phyloP scores from a whole-genome alignment of 2,113 vertebrate species.

The Rhinolophus ferrumequinum region DNA sequence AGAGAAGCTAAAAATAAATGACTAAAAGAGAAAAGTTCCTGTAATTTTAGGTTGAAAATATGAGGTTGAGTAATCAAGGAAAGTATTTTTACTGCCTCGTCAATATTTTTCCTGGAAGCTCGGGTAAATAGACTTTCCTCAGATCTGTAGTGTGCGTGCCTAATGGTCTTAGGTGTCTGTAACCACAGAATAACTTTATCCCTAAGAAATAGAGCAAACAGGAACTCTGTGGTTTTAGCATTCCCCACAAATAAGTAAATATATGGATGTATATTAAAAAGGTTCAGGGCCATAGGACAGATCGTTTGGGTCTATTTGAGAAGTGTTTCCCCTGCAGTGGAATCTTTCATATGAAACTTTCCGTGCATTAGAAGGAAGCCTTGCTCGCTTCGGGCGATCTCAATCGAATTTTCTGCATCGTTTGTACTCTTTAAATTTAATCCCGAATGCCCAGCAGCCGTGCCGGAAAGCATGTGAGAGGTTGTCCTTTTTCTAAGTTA shows the following conservation, averaged over 20 bases:
- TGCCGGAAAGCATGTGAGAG: slow-evolving; percentile 52
- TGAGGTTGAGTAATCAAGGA: slow-evolving; percentile 88
- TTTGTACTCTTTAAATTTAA: slow-evolving; percentile 60
- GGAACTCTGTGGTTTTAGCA: slow-evolving; percentile 86
- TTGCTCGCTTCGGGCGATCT: slow-evolving; percentile 53
- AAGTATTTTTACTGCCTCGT: slow-evolving; percentile 91
- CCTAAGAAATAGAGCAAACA: slow-evolving; percentile 87
- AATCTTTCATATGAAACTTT: slow-evolving; percentile 71
- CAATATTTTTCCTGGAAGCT: slow-evolving; percentile 92
- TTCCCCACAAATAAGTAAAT: slow-evolving; percentile 82
- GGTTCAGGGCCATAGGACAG: slow-evolving; percentile 73
- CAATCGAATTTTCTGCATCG: slow-evolving; percentile 69
- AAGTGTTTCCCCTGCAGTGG: slow-evolving; percentile 65
- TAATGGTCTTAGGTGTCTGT: slow-evolving; percentile 86
- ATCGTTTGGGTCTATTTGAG: slow-evolving; percentile 78
- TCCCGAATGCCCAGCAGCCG: slow-evolving; percentile 18
- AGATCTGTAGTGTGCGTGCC: slow-evolving; percentile 84
- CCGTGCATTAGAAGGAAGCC: slow-evolving; percentile 41
- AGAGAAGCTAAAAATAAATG: slow-evolving; percentile 88
- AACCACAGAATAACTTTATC: slow-evolving; percentile 87
- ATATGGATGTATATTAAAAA: slow-evolving; percentile 61
- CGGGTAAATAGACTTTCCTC: slow-evolving; percentile 86
- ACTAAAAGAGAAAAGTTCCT: slow-evolving; percentile 86
- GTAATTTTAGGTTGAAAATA: slow-evolving; percentile 89
- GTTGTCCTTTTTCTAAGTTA: neutral